Evolutionary conservation across 2,888 invertebrate genomes (phyloP).

Genomic region (Andrena hattorfiana): DNA sequence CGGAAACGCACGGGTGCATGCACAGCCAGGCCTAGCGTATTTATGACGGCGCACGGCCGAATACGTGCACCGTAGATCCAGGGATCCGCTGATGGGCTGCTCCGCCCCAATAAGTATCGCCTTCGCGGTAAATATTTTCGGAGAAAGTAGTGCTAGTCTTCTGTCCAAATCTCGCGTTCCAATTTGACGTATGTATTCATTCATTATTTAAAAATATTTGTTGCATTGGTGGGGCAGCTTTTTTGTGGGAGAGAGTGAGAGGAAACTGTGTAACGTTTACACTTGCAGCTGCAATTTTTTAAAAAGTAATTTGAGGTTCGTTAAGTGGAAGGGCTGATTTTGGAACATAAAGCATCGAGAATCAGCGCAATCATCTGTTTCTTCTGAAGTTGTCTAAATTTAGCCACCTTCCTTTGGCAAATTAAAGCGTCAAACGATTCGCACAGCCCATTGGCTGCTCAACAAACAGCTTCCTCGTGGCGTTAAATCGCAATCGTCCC

Average conservation of each 20-base stretch:
- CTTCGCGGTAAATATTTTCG: constrained; percentile 23
- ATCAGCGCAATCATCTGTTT: background rate
- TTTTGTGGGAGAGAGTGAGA: too few relatives aligned
- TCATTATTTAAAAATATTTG: background rate
- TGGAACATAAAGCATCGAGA: background rate
- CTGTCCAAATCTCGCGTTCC: too few relatives aligned
- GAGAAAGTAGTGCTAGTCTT: background rate
- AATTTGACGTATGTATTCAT: too few relatives aligned
- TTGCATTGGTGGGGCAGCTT: background rate
- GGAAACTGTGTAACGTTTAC: background rate
- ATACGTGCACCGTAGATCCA: constrained; percentile 27
- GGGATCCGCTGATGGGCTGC: constrained; percentile 21
- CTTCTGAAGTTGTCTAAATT: background rate
- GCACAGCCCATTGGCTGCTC: background rate
- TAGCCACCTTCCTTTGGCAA: background rate
- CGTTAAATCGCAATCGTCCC: constrained; percentile 12
- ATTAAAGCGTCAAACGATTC: constrained; percentile 4
- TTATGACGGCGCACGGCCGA: constrained; percentile 49
- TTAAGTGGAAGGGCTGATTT: background rate
- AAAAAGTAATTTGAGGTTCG: background rate
- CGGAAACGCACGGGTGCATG: constrained; percentile 46
- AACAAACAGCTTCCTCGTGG: constrained; percentile 3
- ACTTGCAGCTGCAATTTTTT: background rate
- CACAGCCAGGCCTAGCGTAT: constrained; percentile 50
- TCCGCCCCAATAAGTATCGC: constrained; percentile 30